phyloP scores from a whole-genome alignment of 2,888 invertebrate genomes.

The Cremastobaeus sp. region DNA sequence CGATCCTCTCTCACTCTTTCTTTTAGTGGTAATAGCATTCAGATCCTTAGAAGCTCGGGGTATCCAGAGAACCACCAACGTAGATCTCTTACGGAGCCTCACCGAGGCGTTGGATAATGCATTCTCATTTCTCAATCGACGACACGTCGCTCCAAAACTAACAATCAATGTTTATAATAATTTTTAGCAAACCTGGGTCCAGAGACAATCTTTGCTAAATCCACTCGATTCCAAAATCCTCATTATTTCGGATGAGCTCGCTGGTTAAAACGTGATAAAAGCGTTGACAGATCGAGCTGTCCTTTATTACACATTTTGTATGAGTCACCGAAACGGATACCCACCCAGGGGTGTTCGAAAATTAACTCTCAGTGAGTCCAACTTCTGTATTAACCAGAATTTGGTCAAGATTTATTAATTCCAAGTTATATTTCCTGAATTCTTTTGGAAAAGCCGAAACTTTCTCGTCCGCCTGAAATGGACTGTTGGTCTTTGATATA shows the following conservation, averaged over 20 bases:
- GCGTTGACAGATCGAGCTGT: no score
- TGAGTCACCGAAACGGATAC: no score
- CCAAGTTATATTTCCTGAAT: no score
- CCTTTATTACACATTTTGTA: no score
- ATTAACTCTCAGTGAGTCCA: no score
- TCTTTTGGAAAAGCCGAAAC: constrained; percentile 30
- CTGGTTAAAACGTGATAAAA: no score
- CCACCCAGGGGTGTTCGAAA: no score
- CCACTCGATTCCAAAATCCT: neutral
- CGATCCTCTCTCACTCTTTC: constrained; percentile 61
- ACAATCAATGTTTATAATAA: constrained; percentile 56
- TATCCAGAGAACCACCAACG: constrained; percentile 76
- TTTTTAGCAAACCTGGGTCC: neutral
- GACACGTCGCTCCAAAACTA: constrained; percentile 47
- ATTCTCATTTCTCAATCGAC: constrained; percentile 70
- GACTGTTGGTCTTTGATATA: neutral
- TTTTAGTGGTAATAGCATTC: constrained; percentile 72
- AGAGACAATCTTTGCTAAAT: neutral
- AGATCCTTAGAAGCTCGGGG: constrained; percentile 70
- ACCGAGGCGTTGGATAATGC: constrained; percentile 71
- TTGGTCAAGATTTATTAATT: no score
- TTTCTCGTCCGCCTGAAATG: constrained; percentile 26
- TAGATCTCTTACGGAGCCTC: constrained; percentile 70
- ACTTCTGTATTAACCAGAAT: no score
- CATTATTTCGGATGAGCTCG: no score